Evolutionary conservation across 1,140 invertebrate genomes (phyloP).

Genomic region (Bombus soroeensis): DNA sequence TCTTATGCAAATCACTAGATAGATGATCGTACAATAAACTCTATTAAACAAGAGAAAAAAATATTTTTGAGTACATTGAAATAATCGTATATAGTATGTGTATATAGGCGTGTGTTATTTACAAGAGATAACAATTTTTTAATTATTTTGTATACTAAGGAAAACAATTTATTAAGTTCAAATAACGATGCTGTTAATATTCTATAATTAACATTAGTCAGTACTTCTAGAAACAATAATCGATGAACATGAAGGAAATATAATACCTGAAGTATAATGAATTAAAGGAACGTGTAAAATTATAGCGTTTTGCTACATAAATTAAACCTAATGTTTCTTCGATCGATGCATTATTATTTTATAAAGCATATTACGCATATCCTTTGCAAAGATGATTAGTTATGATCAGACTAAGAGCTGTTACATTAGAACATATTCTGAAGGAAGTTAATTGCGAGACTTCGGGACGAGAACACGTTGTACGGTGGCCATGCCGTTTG

Average conservation of each 20-base stretch:
- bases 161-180: too few species aligned
- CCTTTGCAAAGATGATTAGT: slow-evolving; percentile 24
- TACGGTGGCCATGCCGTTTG: slow-evolving; percentile 67
- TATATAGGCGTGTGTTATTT: too few species aligned
- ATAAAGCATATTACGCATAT: neutral
- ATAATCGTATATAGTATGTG: too few species aligned
- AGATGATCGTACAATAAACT: too few species aligned
- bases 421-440: slow-evolving; percentile 61
- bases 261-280: neutral
- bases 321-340: slow-evolving; percentile 33
- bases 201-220: too few species aligned
- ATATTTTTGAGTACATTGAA: too few species aligned
- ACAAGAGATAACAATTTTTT: too few species aligned
- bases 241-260: neutral
- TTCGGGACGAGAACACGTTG: slow-evolving; percentile 60
- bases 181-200: too few species aligned
- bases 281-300: neutral
- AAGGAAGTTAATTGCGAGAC: slow-evolving; percentile 76
- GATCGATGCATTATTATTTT: neutral
- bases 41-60: too few species aligned
- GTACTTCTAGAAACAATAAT: too few species aligned
- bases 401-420: slow-evolving; percentile 19
- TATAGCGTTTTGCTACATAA: slow-evolving; percentile 39
- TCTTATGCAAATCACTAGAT: neutral
- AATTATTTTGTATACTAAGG: too few species aligned